Conservation (phyloP, 2,888 invertebrate species). For the Stenotaenia linearis region DNA sequence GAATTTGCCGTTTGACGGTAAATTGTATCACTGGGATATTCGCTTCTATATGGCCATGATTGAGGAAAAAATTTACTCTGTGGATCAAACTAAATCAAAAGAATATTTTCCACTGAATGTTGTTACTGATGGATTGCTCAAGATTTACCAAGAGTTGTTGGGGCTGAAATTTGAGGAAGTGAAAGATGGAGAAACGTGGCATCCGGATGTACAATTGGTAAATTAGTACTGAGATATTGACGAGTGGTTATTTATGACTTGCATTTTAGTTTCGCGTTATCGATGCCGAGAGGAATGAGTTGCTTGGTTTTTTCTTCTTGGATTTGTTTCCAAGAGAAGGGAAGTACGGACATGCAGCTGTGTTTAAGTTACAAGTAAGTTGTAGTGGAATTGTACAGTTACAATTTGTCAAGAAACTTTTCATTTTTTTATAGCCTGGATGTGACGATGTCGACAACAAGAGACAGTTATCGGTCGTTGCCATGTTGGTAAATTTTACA, state of each 20-base stretch:
- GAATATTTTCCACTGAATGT: conserved; percentile 51
- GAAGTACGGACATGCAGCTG: conserved; percentile 53
- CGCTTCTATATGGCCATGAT: conserved; percentile 50
- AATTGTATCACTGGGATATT: conserved; percentile 50
- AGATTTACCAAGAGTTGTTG: conserved; percentile 51
- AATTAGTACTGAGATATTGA: no score
- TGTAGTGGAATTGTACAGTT: no score
- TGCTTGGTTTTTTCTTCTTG: conserved; percentile 52
- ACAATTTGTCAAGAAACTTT: not conserved
- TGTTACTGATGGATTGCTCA: conserved; percentile 51
- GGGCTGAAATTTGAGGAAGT: conserved; percentile 48
- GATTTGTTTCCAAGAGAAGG: conserved; percentile 52
- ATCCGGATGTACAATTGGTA: conserved; percentile 51
- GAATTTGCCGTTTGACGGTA: conserved; percentile 47
- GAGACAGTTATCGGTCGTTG: conserved; percentile 48
- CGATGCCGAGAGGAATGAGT: conserved; percentile 43
- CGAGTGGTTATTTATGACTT: no score
- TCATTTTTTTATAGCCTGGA: conserved; percentile 43
- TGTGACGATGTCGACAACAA: conserved; percentile 43
- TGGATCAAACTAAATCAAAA: conserved; percentile 50
- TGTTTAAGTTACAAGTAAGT: conserved; percentile 48
- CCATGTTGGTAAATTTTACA: conserved; percentile 53
- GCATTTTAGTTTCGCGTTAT: conserved; percentile 49
- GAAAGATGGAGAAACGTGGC: conserved; percentile 48
- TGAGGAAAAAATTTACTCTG: conserved; percentile 50